Evolutionary conservation across 2,113 vertebrate genomes (phyloP).

Genomic region (Miniopterus natalensis): DNA sequence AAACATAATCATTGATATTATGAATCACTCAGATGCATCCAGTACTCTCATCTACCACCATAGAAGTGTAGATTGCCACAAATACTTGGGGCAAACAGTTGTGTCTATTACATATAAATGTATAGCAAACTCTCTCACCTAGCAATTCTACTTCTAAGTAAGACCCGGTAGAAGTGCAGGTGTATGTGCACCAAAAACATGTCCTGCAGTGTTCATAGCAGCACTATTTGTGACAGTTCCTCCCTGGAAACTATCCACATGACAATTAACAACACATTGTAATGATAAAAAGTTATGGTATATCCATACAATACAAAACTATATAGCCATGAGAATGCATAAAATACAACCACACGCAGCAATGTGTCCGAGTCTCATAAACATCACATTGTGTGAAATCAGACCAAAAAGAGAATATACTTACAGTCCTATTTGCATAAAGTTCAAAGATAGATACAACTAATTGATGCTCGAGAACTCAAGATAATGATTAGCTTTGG

Average conservation of each 20-base stretch:
- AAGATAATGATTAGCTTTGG: not conserved
- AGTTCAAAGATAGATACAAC: not conserved
- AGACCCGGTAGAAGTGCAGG: not conserved
- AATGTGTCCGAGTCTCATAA: not conserved
- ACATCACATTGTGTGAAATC: not conserved
- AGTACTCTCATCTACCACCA: not conserved
- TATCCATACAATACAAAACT: not conserved
- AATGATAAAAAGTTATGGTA: not conserved
- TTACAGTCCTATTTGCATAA: not conserved
- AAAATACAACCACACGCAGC: not conserved
- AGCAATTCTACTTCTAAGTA: not conserved
- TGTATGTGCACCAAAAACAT: not conserved
- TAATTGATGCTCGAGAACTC: not conserved
- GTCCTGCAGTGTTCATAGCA: not conserved
- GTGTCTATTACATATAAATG: not conserved
- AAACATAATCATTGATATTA: not conserved
- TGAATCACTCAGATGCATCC: not conserved
- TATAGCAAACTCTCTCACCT: not conserved
- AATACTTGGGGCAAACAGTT: not conserved
- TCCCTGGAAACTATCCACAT: not conserved
- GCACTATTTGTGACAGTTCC: accelerated
- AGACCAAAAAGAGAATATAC: not conserved
- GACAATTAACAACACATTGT: not conserved
- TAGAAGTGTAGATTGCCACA: not conserved
- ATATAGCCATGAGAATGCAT: not conserved